phyloP scores from a whole-genome alignment of 2,888 invertebrate genomes.

The Blastobasis adustella region DNA sequence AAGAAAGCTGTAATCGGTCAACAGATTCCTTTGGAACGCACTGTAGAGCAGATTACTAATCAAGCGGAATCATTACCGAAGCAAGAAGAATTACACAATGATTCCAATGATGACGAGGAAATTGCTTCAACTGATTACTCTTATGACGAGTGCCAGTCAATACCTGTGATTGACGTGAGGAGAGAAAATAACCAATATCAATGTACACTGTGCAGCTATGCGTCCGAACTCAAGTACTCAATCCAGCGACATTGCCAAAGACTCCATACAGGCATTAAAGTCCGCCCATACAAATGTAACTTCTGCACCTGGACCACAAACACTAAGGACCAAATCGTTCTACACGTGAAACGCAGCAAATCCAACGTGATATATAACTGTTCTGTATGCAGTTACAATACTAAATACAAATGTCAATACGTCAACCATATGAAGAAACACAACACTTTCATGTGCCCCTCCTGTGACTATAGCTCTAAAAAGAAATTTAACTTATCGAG shows the following conservation, averaged over 20 bases:
- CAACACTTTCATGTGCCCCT: slow-evolving; percentile 35
- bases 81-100: not conserved
- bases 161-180: slow-evolving; percentile 37
- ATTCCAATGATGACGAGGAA: not conserved
- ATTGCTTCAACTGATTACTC: not conserved
- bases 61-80: not conserved
- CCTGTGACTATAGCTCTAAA: slow-evolving; percentile 38
- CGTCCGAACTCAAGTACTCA: slow-evolving; percentile 46
- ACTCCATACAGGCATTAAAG: slow-evolving; percentile 39
- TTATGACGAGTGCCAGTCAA: slow-evolving; percentile 36
- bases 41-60: not conserved
- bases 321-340: slow-evolving; percentile 50
- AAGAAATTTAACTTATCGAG: slow-evolving; percentile 45
- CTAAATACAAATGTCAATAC: slow-evolving; percentile 42
- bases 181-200: slow-evolving; percentile 39
- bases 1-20: not conserved
- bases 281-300: slow-evolving; percentile 43
- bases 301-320: slow-evolving; percentile 55
- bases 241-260: slow-evolving; percentile 54
- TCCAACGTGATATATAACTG: slow-evolving; percentile 26
- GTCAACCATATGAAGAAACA: slow-evolving; percentile 46
- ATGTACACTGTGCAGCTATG: slow-evolving; percentile 42
- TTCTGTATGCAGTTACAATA: slow-evolving; percentile 29
- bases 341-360: slow-evolving; percentile 49
- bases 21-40: not conserved